Base-by-base conservation (phyloP, 2,113 vertebrate species). In the Hippocampus barbouri region DNA sequence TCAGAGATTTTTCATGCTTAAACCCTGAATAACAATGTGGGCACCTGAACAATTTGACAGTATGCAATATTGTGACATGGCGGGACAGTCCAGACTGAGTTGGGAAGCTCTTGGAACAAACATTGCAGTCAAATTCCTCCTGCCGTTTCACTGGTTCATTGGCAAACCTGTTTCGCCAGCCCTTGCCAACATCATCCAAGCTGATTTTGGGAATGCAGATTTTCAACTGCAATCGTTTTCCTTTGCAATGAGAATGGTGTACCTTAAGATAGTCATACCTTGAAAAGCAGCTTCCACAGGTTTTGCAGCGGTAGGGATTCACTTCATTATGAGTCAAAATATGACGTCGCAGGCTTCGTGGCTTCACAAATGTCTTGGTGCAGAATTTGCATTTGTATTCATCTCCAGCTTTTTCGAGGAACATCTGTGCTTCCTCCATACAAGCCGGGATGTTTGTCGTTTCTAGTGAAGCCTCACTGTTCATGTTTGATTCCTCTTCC, bases 241-340 rank as follows among this genome's bases (percentile, higher is more conserved):
- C 87, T 82, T 69, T 90, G 67, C 93, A 93, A 30, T 77, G 86
- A 67, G 14, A 56, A 64, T 91, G 89, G 72, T 93, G 93, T 25
- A 87, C 69, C 78, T 89, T 90, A 11, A 93, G 85, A 77, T 91
- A 85, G 79, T 93, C 93, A 51, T 93, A 83, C 20, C 91, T 87
- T 63, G 91, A 92, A 80, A 91, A 93, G 80, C 88, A 90, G 83
- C 85, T 86, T 49, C 91, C 88, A 75, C 93, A 93, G 47, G 79
- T 71, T 84, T 91, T 91, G 68, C 93, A 93, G n/a, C 86, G 90
- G 81, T 93, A 93, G 1, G 93, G 93, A 34, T 93, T 93, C 5
- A 90, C 93, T 41, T 93, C 92, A 18, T 91, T 93, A 62, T 93
- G 93, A 14, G 90, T 91, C 76, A 93, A 86, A 76, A 93, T 92